phyloP scores from a whole-genome alignment of 2,113 vertebrate genomes.

The Tiliqua scincoides region DNA sequence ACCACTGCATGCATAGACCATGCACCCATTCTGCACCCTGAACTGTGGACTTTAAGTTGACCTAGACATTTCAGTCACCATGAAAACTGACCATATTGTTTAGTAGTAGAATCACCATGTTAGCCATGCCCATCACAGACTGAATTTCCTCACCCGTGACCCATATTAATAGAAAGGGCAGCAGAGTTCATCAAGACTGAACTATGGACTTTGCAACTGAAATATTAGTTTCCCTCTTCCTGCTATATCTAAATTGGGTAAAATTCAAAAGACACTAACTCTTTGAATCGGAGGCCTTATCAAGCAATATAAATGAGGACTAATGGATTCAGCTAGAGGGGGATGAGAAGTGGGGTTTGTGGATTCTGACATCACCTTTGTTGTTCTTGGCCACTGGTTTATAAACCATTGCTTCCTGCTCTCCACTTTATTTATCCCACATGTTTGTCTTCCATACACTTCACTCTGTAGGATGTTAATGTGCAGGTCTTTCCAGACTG shows the following conservation, averaged over 20 bases:
- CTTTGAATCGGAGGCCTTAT: slow-evolving; percentile 42
- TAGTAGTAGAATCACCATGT: not conserved
- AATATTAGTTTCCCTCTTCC: slow-evolving; percentile 25
- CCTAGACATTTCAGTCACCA: not conserved
- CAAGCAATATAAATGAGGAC: slow-evolving; percentile 54
- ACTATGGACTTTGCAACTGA: not conserved
- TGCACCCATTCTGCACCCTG: not conserved
- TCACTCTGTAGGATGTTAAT: slow-evolving; percentile 59
- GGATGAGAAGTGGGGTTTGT: not conserved
- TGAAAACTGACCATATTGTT: not conserved
- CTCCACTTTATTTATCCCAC: slow-evolving; percentile 57
- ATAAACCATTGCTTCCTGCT: slow-evolving; percentile 60
- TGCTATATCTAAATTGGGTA: too few relatives aligned
- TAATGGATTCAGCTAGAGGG: slow-evolving; percentile 24
- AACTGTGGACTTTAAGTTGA: not conserved
- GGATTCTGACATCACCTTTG: slow-evolving; percentile 58
- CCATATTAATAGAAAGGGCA: not conserved
- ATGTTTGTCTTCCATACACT: slow-evolving; percentile 63
- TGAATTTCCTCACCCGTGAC: not conserved
- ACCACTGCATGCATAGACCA: not conserved
- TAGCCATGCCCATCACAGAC: not conserved
- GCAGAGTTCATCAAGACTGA: not conserved
- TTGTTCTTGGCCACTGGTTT: slow-evolving; percentile 56
- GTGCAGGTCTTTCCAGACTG: slow-evolving; percentile 66
- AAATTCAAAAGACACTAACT: slow-evolving; percentile 54